These are phyloP conservation scores for Tribolium castaneum DNA, from an alignment of 1,140 invertebrate species.

Conservation along the genomic window DNA sequence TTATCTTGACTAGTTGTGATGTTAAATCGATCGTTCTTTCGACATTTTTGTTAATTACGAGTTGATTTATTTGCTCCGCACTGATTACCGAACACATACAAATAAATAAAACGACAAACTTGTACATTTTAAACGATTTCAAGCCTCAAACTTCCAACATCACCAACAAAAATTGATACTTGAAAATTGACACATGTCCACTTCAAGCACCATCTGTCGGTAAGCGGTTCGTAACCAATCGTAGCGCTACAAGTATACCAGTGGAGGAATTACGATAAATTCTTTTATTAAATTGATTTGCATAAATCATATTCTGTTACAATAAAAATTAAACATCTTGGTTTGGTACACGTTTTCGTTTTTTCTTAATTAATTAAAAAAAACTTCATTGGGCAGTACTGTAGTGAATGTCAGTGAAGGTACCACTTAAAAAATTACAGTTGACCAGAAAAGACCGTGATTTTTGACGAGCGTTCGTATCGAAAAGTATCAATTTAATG, in stretches of 20 bases:
- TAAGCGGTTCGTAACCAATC: not conserved
- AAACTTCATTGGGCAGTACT: not conserved
- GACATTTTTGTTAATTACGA: constrained; percentile 81
- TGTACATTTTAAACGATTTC: constrained; percentile 47
- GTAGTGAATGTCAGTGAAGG: too few species aligned
- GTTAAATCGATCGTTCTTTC: constrained; percentile 88
- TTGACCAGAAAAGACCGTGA: too few species aligned
- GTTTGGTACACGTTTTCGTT: too few species aligned
- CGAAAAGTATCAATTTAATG: too few species aligned
- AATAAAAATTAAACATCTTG: too few species aligned
- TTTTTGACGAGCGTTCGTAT: too few species aligned
- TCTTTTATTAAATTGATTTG: not conserved
- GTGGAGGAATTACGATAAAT: too few species aligned
- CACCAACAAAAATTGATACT: constrained; percentile 26
- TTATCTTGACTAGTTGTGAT: constrained; percentile 88
- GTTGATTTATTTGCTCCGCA: constrained; percentile 49
- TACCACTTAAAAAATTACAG: too few species aligned
- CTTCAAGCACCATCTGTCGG: not conserved
- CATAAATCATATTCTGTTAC: not conserved
- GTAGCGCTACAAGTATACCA: not conserved
- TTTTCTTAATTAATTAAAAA: too few species aligned
- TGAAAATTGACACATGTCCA: constrained; percentile 5
- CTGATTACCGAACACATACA: constrained; percentile 23
- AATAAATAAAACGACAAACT: constrained; percentile 40
- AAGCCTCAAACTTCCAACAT: constrained; percentile 23